Evolutionary conservation across 2,113 vertebrate species (phyloP).

Genomic region (Etheostoma cragini): DNA sequence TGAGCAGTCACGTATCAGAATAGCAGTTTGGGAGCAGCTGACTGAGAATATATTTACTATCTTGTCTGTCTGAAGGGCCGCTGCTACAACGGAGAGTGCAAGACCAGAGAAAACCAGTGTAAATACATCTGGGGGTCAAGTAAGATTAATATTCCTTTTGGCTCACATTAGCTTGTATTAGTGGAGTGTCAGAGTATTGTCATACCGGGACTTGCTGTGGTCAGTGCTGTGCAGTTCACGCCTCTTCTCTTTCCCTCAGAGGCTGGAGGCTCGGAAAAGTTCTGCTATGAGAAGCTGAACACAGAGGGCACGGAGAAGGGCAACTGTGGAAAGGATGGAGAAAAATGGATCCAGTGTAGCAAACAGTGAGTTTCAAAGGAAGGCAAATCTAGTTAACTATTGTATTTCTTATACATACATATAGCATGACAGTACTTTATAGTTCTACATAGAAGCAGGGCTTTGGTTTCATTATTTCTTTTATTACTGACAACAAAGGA

Average conservation of each 20-base stretch:
- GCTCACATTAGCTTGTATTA: neutral
- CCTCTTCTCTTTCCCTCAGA: slow-evolving; percentile 81
- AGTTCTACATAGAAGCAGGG: neutral
- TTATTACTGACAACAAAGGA: neutral
- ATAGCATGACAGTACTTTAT: neutral
- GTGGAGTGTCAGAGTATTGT: neutral
- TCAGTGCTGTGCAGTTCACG: slow-evolving; percentile 15
- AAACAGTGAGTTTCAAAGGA: slow-evolving; percentile 91
- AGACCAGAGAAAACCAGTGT: slow-evolving; percentile 97
- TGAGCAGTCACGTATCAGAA: neutral
- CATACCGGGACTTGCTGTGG: neutral
- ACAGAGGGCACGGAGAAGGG: slow-evolving; percentile 98
- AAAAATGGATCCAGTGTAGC: slow-evolving; percentile 95
- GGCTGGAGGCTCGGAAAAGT: slow-evolving; percentile 94
- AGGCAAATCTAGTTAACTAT: neutral
- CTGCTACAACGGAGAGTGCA: slow-evolving; percentile 97
- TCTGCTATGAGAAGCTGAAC: slow-evolving; percentile 98
- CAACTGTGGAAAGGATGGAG: slow-evolving; percentile 95
- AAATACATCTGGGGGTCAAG: slow-evolving; percentile 98
- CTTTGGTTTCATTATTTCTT: neutral
- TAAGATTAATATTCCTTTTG: slow-evolving; percentile 80
- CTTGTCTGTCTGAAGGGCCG: slow-evolving; percentile 86
- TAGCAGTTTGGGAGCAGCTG: neutral
- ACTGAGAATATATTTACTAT: neutral
- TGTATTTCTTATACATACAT: neutral